Base-by-base conservation (phyloP, 1,140 invertebrate species). In the Neuroterus valhalla region DNA sequence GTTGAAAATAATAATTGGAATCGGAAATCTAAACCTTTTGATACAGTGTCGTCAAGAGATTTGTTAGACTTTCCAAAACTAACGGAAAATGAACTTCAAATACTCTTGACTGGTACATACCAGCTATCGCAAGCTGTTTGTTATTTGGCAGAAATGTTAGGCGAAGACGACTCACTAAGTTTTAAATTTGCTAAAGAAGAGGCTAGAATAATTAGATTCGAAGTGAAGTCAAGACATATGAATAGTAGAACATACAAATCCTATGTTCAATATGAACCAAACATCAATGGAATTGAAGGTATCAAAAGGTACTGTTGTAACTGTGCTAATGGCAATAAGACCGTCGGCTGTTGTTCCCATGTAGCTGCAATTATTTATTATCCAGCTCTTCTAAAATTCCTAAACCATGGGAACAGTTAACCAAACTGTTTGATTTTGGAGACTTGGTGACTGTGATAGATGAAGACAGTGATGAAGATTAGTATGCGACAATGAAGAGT, bases 1-100 rank as follows among this genome's bases (percentile, higher is more conserved):
- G 78, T 80, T 26, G 70, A 78, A 69, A 70, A 68, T 55, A 67
- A 78, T 43, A 42, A 67, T 67, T 82, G 74, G 44, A 70, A 68
- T 14, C 19, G 74, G 42, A 62, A 66, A 66, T 67, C 66, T 69
- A 10, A 31, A 48, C 68, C 71, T 0, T 80, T 77, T 75, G 5
- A 74, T 50, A 46, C 17, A 19, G 17, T 82, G 3, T 43, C 66
- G 11, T 82, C 71, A 2, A 6, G 17, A 66, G 75, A 76, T 26
- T 44, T 76, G 15, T 26, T 62, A n/a, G 67, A 76, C 48, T 76
- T 76, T 69, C 66, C 70, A 38, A 45, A 75, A 70, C 38, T 75
- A 45, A 71, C 69, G 21, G 26, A 44, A 12, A 48, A 52, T 12
- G 75, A 72, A 42, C 44, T 76, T 14, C n/a, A 70, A 43, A 76